Evolutionary conservation across 1,140 invertebrate species (phyloP).

Genomic region (Anthonomus grandis): DNA sequence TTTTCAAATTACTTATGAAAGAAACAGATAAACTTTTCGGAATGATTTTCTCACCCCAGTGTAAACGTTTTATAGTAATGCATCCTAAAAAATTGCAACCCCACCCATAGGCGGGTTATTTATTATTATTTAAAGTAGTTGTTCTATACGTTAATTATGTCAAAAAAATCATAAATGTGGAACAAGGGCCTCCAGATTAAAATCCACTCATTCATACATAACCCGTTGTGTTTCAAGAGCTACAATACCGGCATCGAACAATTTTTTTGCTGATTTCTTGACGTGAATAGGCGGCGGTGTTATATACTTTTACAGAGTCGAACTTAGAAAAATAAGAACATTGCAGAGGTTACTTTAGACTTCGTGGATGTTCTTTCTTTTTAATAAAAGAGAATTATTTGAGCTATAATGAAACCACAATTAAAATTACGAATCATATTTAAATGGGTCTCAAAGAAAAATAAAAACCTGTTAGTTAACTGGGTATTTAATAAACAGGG

Average conservation of each 20-base stretch:
- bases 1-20: background rate
- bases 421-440: too few species aligned
- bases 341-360: too few species aligned
- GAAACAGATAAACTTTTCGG: background rate
- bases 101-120: background rate
- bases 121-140: background rate
- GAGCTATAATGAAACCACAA: too few species aligned
- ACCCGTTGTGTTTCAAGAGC: background rate
- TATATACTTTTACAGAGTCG: too few species aligned
- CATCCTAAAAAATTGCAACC: background rate
- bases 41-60: conserved; percentile 7
- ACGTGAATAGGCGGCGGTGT: too few species aligned
- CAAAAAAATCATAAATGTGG: conserved; percentile 13
- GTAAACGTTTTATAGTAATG: conserved; percentile 7
- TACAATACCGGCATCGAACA: conserved; percentile 10
- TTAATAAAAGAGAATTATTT: too few species aligned
- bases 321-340: too few species aligned
- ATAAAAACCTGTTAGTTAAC: too few species aligned
- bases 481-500: too few species aligned
- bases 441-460: too few species aligned
- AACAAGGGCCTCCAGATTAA: conserved; percentile 15
- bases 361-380: too few species aligned
- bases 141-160: conserved; percentile 6
- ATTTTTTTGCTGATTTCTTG: background rate
- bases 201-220: background rate